Conservation (phyloP, 2,888 invertebrate genomes). For the Acronicta aceris region DNA sequence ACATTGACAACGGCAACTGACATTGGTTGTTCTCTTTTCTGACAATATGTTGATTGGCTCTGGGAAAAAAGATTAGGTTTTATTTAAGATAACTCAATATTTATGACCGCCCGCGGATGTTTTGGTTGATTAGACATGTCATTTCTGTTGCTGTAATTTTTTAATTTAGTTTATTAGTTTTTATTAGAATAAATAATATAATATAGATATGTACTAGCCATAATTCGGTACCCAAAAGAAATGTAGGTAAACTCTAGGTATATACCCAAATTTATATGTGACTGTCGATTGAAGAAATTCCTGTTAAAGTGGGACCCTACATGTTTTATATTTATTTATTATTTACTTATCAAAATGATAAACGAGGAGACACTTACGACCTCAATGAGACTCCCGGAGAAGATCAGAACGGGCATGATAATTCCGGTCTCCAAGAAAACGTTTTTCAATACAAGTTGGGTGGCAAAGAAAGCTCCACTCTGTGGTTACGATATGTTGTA, state of each 20-base stretch:
- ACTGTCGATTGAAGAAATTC: conserved; percentile 11
- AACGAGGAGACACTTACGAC: conserved; percentile 24
- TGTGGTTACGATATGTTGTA: conserved; percentile 85
- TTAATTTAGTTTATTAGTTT: too few relatives aligned
- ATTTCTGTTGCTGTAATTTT: background rate
- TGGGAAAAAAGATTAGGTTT: conserved; percentile 11
- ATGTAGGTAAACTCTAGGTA: conserved; percentile 19
- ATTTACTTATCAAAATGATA: conserved; percentile 19
- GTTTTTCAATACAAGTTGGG: conserved; percentile 80
- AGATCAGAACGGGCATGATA: conserved; percentile 73
- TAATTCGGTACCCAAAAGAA: conserved; percentile 5
- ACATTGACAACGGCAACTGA: conserved; percentile 29
- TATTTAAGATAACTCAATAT: background rate
- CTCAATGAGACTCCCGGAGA: conserved; percentile 59
- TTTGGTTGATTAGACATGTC: conserved; percentile 8
- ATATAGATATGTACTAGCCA: background rate
- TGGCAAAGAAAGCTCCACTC: conserved; percentile 63
- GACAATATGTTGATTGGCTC: background rate
- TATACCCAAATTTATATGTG: conserved; percentile 12
- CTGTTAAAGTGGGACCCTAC: conserved; percentile 7
- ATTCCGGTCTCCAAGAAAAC: conserved; percentile 78
- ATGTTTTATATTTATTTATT: background rate
- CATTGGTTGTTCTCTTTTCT: conserved; percentile 34
- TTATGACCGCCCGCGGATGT: background rate
- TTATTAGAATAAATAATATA: too few relatives aligned